Evolutionary conservation across 2,113 vertebrate species (phyloP), one percentile per base, ranked within the genome.

Genomic region (Tetrax tetrax): DNA sequence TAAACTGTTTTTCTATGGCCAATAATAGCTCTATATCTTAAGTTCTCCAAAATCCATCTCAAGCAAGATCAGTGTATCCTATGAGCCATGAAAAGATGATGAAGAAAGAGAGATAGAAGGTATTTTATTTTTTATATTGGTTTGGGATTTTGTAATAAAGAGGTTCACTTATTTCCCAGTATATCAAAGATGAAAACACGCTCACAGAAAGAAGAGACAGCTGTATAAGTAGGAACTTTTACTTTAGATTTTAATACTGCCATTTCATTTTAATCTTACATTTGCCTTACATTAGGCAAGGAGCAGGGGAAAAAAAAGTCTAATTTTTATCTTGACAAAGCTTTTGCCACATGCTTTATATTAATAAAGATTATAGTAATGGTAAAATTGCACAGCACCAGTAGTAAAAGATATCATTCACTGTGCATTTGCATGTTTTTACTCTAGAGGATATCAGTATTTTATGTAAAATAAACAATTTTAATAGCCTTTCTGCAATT

Each of bases 71-170:
- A 89, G 61, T 87, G 43, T 68, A 64, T 68, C 48, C 77, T 76
- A 60, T 41, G 71, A 93, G 80, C 86, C 76, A 83, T 89, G 77
- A 95, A 92, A 74, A 86, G 41, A 5, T 93, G 86, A 75, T 92
- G 63, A 71, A 74, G 35, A 93, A 75, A 85, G 60, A 70, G 54
- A 91, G 53, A 65, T 47, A 50, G 53, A 87, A 71, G 3, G 59
- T 25, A 79, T 69, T 94, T 80, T 57, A 72, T 24, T 84, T 68
- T 96, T 89, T 80, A 60, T 79, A 82, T 85, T 84, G 72, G 43
- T 66, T 85, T 93, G 65, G 38, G 78, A 81, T 83, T 95, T 94
- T 97, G 90, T 94, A 91, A 87, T 92, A 93, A 92, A 95, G 57
- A 95, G 50, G 25, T 92, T 89, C 63, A 59, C 65, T 96, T 95